phyloP scores from a whole-genome alignment of 2,797 vertebrate genomes.

The Oryzias dopingdopingensis region DNA sequence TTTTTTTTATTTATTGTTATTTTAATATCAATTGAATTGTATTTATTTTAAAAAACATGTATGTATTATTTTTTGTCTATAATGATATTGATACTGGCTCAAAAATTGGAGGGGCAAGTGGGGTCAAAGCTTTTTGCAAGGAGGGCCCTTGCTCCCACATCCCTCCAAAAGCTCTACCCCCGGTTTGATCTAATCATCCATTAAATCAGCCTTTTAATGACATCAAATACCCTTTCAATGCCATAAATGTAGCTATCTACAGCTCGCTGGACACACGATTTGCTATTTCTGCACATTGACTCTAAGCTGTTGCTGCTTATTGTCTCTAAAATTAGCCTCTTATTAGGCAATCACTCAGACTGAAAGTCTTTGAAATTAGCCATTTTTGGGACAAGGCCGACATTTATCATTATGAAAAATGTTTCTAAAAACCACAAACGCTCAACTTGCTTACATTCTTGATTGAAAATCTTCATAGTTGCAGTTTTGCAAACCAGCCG shows the following conservation, averaged over 20 bases:
- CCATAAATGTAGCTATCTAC: conserved; percentile 50
- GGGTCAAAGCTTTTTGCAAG: no score
- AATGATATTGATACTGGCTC: no score
- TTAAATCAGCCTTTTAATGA: conserved; percentile 45
- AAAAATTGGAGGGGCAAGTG: no score
- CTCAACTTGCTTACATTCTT: conserved; percentile 1
- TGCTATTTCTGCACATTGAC: conserved; percentile 45
- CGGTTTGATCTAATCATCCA: conserved; percentile 53
- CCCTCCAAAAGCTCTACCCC: no score
- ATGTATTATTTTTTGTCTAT: no score
- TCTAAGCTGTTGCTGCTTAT: conserved; percentile 22
- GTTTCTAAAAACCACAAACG: no score
- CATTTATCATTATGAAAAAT: no score
- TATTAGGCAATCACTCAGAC: conserved; percentile 36
- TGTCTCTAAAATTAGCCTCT: conserved; percentile 33
- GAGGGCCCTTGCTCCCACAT: no score
- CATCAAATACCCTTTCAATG: conserved; percentile 42
- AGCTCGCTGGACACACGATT: conserved; percentile 35
- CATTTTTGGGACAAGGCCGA: conserved; percentile 24
- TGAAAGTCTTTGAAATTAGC: conserved; percentile 43
- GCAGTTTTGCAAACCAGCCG: background rate
- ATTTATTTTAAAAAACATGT: no score
- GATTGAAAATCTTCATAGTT: conserved; percentile 4
- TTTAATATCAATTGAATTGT: no score
- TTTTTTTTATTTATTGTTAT: no score